These are phyloP conservation scores for Kradibia gibbosae DNA, from an alignment of 1,140 invertebrate species.

Conservation along the genomic window DNA sequence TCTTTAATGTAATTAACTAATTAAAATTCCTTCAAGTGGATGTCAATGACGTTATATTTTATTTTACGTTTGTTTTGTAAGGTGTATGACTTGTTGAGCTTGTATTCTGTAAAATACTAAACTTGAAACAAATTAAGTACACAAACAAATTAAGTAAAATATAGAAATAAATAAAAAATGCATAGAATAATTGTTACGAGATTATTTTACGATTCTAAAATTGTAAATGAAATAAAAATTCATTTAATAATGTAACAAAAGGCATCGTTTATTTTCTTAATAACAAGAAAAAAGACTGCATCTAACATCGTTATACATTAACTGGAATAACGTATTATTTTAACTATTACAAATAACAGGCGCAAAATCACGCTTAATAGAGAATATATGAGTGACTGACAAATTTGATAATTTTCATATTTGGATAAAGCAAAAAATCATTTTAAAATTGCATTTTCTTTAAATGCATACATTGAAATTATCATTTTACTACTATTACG, in stretches of 20 bases:
- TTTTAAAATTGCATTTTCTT: constrained; percentile 12
- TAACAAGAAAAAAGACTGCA: constrained; percentile 49
- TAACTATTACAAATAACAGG: constrained; percentile 49
- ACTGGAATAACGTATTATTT: constrained; percentile 45
- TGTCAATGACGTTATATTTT: no score
- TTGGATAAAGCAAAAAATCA: constrained; percentile 15
- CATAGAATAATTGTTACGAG: background rate
- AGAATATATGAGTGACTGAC: constrained; percentile 47
- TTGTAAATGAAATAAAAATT: constrained; percentile 12
- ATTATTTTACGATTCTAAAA: background rate
- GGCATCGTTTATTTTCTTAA: constrained; percentile 49
- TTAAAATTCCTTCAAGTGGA: no score
- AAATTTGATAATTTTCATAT: constrained; percentile 34
- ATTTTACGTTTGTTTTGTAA: no score
- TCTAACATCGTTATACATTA: constrained; percentile 49
- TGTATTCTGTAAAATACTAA: no score
- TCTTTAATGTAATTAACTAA: no score
- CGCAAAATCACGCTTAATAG: constrained; percentile 41
- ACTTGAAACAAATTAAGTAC: no score
- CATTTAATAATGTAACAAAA: constrained; percentile 47
- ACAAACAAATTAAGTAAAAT: no score
- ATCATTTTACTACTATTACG: background rate
- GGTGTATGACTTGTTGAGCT: no score
- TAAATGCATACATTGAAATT: constrained; percentile 8
- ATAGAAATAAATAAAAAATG: background rate